These are phyloP conservation scores for Mus musculus DNA, from an alignment of 2,113 vertebrate species.

Conservation along the genomic window DNA sequence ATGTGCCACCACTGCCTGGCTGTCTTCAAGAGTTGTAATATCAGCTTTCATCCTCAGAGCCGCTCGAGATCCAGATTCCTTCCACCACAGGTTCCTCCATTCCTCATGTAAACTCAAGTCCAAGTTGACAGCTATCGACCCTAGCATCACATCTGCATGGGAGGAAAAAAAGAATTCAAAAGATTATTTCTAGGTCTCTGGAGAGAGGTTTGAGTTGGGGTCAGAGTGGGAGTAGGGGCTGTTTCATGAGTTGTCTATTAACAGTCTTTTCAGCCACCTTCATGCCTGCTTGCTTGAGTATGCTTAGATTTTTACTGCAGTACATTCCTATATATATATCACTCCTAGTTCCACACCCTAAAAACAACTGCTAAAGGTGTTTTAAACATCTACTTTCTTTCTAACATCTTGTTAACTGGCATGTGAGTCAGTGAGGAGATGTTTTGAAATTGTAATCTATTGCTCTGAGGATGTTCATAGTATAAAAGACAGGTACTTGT, in stretches of 20 bases:
- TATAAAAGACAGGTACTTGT: not conserved
- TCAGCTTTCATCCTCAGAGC: not conserved
- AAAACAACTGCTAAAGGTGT: conserved; percentile 36
- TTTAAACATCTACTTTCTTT: not conserved
- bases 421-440: not conserved
- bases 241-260: not conserved
- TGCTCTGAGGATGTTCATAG: not conserved
- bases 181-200: not conserved
- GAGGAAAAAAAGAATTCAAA: not conserved
- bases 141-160: not conserved
- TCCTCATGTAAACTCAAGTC: not conserved
- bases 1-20: no score
- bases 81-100: not conserved
- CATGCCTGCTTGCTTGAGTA: not conserved
- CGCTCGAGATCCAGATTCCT: not conserved
- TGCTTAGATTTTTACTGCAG: not conserved
- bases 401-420: conserved; percentile 5
- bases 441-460: conserved; percentile 4
- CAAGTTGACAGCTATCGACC: not conserved
- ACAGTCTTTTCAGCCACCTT: not conserved
- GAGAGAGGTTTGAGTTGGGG: not conserved
- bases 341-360: not conserved
- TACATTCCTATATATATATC: not conserved
- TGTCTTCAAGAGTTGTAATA: no score
- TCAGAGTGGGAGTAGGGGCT: fast-evolving